Base-by-base conservation (phyloP, 2,113 vertebrate genomes). In the Spilogale gracilis region DNA sequence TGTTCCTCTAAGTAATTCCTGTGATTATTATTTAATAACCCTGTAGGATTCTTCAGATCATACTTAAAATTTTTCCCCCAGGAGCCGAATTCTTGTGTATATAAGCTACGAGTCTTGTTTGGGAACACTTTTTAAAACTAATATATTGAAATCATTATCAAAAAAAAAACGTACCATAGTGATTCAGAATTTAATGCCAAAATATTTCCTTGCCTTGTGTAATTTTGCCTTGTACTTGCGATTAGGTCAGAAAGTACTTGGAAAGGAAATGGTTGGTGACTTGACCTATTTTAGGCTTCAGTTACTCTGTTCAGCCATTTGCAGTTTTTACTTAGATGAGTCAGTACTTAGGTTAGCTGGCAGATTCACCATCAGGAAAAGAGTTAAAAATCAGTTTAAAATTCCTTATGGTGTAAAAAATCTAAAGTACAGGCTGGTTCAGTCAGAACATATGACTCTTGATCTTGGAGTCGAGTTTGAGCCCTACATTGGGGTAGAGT, bases 1-100 rank as follows among this genome's bases (percentile, higher is more conserved):
- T 67, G 9, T 85, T 96, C 43, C 48, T 86, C 20, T 78, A 78
- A 30, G 45, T 91, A 92, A 81, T 82, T 95, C 58, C 80, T 81
- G 13, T 76, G 27, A 71, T 65, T 82, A 58, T 81, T 94, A 67
- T 91, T 80, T 93, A 69, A 86, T 86, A 82, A 30, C 73, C 48
- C 21, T 69, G 1, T 69, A 92, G 74, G 18, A 78, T 25, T 90
- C 90, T 94, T 90, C n/a, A 60, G 79, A 61, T 80, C 20, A 0
- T 89, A 58, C 45, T 89, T 52, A 89, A 95, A 69, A 84, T 93
- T 58, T 78, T 74, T 90, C 76, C 71, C 43, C 52, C 50, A 11
- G 52, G 63, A 94, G 38, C 45, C 16, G 58, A n/a, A 52, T 52
- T 89, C 20, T 74, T 80, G 54, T 85, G 45, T 27, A 20, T 2